phyloP scores from a whole-genome alignment of 2,888 invertebrate species.

The Chrysotoxum bicinctum region DNA sequence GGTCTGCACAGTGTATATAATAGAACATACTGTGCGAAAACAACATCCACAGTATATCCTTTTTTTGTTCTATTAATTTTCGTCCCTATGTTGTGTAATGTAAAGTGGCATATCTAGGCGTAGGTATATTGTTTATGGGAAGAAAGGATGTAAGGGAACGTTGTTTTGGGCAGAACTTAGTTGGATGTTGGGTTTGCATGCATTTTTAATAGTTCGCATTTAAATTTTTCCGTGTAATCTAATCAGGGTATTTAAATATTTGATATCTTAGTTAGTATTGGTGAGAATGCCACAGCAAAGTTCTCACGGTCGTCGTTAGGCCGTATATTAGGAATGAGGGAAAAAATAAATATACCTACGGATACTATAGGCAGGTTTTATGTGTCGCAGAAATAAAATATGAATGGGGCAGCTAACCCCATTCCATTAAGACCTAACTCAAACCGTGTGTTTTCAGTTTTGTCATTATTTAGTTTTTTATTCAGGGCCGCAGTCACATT shows the following conservation, averaged over 20 bases:
- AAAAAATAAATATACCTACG: too few relatives aligned
- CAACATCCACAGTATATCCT: neutral
- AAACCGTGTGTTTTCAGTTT: too few relatives aligned
- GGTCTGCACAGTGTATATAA: too few relatives aligned
- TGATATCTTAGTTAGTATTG: slow-evolving; percentile 23
- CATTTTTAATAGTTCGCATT: slow-evolving; percentile 2
- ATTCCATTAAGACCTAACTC: too few relatives aligned
- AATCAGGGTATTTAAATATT: slow-evolving; percentile 66
- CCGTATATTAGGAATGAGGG: too few relatives aligned
- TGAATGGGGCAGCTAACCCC: too few relatives aligned
- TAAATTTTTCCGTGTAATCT: slow-evolving; percentile 36
- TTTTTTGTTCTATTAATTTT: neutral
- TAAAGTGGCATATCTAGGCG: slow-evolving; percentile 44
- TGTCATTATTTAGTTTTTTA: too few relatives aligned
- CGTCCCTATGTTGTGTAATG: slow-evolving; percentile 12
- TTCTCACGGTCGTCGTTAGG: neutral
- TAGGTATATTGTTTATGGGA: slow-evolving; percentile 16
- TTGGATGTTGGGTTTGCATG: slow-evolving; percentile 34
- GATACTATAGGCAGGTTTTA: too few relatives aligned
- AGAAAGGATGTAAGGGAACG: neutral
- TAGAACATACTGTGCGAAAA: slow-evolving; percentile 1
- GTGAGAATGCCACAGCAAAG: slow-evolving; percentile 15
- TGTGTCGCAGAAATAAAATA: too few relatives aligned
- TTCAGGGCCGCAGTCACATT: too few relatives aligned
- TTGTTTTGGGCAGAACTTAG: neutral